These are phyloP conservation scores for Machaerirhynchus nigripectus DNA, from an alignment of 2,113 vertebrate species.

Conservation along the genomic window DNA sequence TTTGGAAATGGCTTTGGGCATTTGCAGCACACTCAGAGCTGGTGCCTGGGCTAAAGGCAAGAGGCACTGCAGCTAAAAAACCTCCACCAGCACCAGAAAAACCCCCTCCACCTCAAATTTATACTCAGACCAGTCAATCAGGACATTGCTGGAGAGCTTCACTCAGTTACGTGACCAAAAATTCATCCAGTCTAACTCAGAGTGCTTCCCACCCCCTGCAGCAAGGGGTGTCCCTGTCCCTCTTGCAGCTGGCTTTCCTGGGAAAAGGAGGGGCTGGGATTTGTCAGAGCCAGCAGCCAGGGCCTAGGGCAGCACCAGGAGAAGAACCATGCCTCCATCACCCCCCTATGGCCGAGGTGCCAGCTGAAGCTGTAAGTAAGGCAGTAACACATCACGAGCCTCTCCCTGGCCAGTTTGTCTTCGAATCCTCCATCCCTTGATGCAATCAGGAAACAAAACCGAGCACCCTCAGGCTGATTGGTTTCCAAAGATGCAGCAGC, in stretches of 20 bases:
- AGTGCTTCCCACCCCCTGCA: neutral
- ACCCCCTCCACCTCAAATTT: neutral
- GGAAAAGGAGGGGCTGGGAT: neutral
- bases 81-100: neutral
- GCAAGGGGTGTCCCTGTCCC: neutral
- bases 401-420: neutral
- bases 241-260: neutral
- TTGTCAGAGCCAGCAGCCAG: neutral
- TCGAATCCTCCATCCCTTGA: neutral
- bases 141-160: neutral
- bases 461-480: neutral
- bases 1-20: neutral
- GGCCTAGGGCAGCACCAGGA: neutral
- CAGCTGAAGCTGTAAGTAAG: no score
- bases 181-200: neutral
- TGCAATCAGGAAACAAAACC: neutral
- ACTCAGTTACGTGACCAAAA: neutral
- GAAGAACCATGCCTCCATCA: neutral
- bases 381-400: accelerated
- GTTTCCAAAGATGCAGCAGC: neutral
- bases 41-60: neutral
- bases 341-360: neutral
- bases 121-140: neutral
- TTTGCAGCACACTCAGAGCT: neutral
- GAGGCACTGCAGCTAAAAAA: neutral